Conservation (phyloP, 2,888 invertebrate species). For the Tricholauxania praeusta region DNA sequence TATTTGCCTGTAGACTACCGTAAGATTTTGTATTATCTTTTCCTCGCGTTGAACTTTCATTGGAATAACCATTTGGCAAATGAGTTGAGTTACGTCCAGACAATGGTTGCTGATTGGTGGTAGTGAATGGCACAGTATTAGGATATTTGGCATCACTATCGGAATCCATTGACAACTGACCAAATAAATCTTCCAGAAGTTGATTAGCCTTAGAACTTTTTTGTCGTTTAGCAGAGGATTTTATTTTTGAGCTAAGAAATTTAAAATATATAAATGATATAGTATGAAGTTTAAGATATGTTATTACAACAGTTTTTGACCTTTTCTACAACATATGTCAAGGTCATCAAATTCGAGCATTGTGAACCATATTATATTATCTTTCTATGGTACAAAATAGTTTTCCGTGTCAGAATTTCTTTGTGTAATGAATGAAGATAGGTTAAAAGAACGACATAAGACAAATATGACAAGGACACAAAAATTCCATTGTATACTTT, state of each 20-base stretch:
- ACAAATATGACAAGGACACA: too few species aligned
- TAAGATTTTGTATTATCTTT: slow-evolving; percentile 45
- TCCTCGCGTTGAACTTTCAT: slow-evolving; percentile 51
- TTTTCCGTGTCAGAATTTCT: too few species aligned
- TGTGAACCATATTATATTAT: too few species aligned
- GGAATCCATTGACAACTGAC: slow-evolving; percentile 65
- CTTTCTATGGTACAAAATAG: too few species aligned
- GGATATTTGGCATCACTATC: slow-evolving; percentile 65
- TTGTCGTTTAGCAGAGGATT: slow-evolving; percentile 63
- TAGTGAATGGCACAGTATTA: slow-evolving; percentile 58
- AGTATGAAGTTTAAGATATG: neutral
- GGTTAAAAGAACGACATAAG: too few species aligned
- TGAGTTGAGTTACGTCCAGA: slow-evolving; percentile 52
- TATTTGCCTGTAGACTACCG: slow-evolving; percentile 59
- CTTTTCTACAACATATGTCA: too few species aligned
- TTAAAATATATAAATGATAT: slow-evolving; percentile 6
- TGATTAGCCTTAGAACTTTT: slow-evolving; percentile 62
- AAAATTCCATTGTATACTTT: too few species aligned
- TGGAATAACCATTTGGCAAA: slow-evolving; percentile 56
- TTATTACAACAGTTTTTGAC: too few species aligned
- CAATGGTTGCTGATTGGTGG: slow-evolving; percentile 50
- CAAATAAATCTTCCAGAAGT: slow-evolving; percentile 67
- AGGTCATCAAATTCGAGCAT: too few species aligned
- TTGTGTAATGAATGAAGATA: too few species aligned
- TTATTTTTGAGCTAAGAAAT: slow-evolving; percentile 63